These are phyloP conservation scores for Stramonita haemastoma DNA, from an alignment of 2,888 invertebrate genomes.

Conservation along the genomic window DNA sequence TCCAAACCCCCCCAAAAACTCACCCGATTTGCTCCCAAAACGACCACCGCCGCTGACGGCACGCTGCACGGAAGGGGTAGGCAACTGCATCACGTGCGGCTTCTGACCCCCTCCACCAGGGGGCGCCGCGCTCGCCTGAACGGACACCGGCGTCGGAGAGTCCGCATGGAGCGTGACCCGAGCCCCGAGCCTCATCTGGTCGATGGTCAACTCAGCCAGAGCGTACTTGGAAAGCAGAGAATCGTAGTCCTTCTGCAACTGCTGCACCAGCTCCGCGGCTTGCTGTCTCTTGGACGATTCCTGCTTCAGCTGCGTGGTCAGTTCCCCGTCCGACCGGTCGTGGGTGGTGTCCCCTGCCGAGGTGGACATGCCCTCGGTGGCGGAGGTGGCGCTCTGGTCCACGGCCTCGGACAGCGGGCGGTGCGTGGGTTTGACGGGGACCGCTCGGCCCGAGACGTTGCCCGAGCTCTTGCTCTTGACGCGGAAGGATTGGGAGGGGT, in stretches of 20 bases:
- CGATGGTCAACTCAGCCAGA: slow-evolving; percentile 77
- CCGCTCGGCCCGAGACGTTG: slow-evolving; percentile 56
- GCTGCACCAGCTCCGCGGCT: slow-evolving; percentile 71
- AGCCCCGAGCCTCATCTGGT: slow-evolving; percentile 74
- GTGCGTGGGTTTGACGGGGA: slow-evolving; percentile 68
- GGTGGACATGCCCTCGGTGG: slow-evolving; percentile 3
- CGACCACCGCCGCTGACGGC: slow-evolving; percentile 46
- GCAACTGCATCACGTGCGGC: slow-evolving; percentile 59
- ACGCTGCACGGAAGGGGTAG: slow-evolving; percentile 53
- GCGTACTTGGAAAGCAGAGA: slow-evolving; percentile 76
- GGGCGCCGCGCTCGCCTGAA: slow-evolving; percentile 52
- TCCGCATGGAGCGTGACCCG: slow-evolving; percentile 70
- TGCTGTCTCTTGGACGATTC: slow-evolving; percentile 68
- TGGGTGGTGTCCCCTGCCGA: neutral
- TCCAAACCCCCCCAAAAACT: slow-evolving; percentile 7
- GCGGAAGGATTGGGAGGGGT: slow-evolving; percentile 59
- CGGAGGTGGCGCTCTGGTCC: slow-evolving; percentile 45
- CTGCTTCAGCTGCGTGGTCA: slow-evolving; percentile 65
- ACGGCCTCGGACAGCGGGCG: slow-evolving; percentile 61
- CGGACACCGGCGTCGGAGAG: slow-evolving; percentile 69
- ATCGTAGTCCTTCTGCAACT: slow-evolving; percentile 75
- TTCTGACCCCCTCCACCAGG: slow-evolving; percentile 58
- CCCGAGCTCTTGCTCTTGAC: slow-evolving; percentile 67
- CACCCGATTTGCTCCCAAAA: slow-evolving; percentile 53
- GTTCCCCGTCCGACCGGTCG: slow-evolving; percentile 63